Conservation (phyloP, 2,888 invertebrate genomes). For the Oscheius sp. region DNA sequence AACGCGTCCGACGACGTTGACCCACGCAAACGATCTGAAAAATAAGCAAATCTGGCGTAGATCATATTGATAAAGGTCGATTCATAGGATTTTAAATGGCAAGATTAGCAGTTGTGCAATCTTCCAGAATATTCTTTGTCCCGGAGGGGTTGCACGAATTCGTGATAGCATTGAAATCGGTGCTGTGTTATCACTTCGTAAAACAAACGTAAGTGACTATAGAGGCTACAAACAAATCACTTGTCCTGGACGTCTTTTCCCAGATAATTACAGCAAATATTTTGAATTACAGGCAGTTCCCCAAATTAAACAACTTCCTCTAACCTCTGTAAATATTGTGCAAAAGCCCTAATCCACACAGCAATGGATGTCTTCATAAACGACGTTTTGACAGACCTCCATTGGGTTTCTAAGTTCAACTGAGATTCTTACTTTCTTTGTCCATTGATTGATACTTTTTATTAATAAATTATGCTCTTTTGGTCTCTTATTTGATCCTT, state of each 20-base stretch:
- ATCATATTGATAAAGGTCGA: too few species aligned
- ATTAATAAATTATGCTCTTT: background rate
- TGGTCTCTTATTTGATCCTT: background rate
- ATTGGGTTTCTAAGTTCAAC: constrained; percentile 8
- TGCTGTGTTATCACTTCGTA: constrained; percentile 4
- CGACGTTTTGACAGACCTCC: constrained; percentile 13
- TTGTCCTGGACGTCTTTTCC: background rate
- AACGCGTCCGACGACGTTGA: too few species aligned
- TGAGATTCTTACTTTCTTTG: constrained; percentile 15
- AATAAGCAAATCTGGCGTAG: too few species aligned
- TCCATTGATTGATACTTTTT: background rate
- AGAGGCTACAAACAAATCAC: background rate
- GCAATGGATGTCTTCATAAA: constrained; percentile 20
- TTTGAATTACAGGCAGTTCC: too few species aligned
- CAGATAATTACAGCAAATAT: too few species aligned
- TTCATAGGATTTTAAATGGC: too few species aligned
- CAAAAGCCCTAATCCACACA: background rate
- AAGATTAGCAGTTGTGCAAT: too few species aligned
- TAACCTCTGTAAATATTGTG: too few species aligned
- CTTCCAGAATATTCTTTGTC: too few species aligned
- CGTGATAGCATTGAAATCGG: background rate
- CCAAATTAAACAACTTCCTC: too few species aligned
- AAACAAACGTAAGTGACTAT: background rate
- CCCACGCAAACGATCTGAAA: too few species aligned
- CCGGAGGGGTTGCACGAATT: too few species aligned